Percentiles rank a stretch among this genome's conserved stretches.
These are phyloP conservation scores for Lycaon pictus DNA, from an alignment of 2,113 vertebrate species.

Conservation along the genomic window DNA sequence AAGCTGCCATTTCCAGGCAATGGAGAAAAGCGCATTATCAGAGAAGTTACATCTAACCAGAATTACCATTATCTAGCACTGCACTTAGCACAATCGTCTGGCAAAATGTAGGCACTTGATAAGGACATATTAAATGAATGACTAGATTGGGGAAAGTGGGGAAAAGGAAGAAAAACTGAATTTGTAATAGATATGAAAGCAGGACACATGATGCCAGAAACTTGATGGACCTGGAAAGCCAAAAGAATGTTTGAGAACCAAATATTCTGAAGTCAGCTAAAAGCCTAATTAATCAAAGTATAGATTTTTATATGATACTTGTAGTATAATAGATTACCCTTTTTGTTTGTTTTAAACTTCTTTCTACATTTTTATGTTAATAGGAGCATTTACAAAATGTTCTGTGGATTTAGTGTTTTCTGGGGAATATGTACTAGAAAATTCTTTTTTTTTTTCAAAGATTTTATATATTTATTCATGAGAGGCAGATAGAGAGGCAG, in stretches of 20 bases:
- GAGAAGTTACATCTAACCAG: neutral
- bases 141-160: neutral
- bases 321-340: neutral
- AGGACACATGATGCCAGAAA: neutral
- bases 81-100: neutral
- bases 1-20: neutral
- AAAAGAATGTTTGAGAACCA: neutral
- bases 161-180: neutral
- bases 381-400: neutral
- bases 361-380: neutral
- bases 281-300: neutral
- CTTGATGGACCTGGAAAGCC: neutral
- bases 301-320: neutral
- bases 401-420: neutral
- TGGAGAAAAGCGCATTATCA: neutral
- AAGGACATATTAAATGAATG: neutral
- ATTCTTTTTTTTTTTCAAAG: neutral
- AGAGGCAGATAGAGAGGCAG: no score
- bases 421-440: neutral
- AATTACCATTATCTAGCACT: neutral
- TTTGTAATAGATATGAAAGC: neutral
- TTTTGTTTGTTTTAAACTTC: neutral
- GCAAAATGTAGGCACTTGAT: neutral
- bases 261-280: neutral
- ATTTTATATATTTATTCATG: no score